Base-by-base conservation (phyloP, 37 sponge, comb jelly and placozoan genomes). In the Dysidea cf. avara region DNA sequence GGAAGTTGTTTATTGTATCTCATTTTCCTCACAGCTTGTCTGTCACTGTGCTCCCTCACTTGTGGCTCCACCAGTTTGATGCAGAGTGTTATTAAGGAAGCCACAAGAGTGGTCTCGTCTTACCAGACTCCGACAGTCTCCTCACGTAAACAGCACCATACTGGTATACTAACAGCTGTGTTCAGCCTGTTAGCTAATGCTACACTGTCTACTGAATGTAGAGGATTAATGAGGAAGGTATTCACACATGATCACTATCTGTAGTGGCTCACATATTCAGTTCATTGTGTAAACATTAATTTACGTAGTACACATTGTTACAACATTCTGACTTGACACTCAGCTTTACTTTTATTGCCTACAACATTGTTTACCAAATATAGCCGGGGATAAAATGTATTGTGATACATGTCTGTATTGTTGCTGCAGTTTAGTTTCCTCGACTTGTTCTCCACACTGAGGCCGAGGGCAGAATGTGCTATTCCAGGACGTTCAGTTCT, bases 161-260 rank as follows among this genome's bases (percentile, higher is more conserved):
- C 52, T 49, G 53, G 53, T n/a, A 68, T 75, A 6, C 71, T 89
- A 0, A 56, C n/a, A 16, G 60, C 82, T 12, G 16, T 74, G n/a
- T 86, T 91, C 66, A 39, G 76, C 7, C 75, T 91, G 11, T n/a
- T 91, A 18, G 52, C 81, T 32, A 91, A 81, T 59, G 53, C 55
- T 47, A 74, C 74, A 24, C 61, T 82, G 31, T 81, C 91, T 12
- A 34, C 65, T 0, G 91, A 91, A 53, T 71, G 87, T 46, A 70
- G 91, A 53, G 75, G 71, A 17, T 47, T 78, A 30, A n/a, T 91
- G 68, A 86, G 75, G 60, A 91, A 86, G 83, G 91, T 91, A n/a
- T n/a, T n/a, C n/a, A n/a, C n/a, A n/a, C n/a, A n/a, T n/a, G n/a
- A n/a, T n/a, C n/a, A n/a, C n/a, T n/a, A n/a, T n/a, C n/a, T n/a